Conservation (phyloP, 2,113 vertebrate species). For the Cyanocitta stelleri region DNA sequence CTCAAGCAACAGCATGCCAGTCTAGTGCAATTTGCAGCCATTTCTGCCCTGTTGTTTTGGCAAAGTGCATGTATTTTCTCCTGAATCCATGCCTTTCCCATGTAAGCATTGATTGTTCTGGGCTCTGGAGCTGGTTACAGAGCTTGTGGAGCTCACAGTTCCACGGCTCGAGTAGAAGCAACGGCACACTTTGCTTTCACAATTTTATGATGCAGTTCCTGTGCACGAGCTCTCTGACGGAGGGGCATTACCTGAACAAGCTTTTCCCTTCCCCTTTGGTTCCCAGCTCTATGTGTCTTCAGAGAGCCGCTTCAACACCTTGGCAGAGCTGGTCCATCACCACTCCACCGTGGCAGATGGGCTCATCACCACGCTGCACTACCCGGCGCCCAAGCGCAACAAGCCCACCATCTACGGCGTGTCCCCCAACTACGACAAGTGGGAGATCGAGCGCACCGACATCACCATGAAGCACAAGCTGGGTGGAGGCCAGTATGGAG, state of each 20-base stretch:
- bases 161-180: neutral
- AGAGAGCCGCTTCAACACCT: conserved; percentile 95
- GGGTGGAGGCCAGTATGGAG: conserved; percentile 95
- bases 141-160: neutral
- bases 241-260: neutral
- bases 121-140: neutral
- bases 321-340: conserved; percentile 96
- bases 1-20: neutral
- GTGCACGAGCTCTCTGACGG: fast-evolving
- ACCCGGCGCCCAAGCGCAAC: conserved; percentile 96
- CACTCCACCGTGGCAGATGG: conserved; percentile 95
- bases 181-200: neutral
- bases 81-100: neutral
- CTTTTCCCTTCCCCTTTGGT: neutral
- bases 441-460: conserved; percentile 98
- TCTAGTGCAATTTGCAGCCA: neutral
- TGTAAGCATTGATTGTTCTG: neutral
- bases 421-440: conserved; percentile 97
- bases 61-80: neutral
- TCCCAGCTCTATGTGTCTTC: conserved; percentile 95
- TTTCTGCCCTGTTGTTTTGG: neutral
- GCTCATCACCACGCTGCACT: conserved; percentile 96
- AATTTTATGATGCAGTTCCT: fast-evolving
- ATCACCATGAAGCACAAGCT: conserved; percentile 99
- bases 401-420: conserved; percentile 97